Conservation (phyloP, 2,113 vertebrate species). For the Melierax canorus region DNA sequence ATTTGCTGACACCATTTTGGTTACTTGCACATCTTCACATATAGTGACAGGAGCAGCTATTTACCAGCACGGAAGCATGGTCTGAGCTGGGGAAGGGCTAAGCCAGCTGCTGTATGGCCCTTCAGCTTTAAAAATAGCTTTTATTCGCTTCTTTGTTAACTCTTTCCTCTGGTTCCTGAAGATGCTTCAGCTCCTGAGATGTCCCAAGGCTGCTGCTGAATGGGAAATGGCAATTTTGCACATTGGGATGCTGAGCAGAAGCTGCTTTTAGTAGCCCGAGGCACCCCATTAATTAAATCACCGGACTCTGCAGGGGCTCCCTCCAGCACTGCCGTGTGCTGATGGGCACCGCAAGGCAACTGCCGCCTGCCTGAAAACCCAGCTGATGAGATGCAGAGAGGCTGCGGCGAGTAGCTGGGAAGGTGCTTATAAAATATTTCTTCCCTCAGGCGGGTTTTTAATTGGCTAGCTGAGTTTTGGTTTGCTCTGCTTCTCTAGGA, state of each 20-base stretch:
- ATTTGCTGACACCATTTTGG: not conserved
- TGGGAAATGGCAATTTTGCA: not conserved
- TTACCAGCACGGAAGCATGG: rapidly evolving
- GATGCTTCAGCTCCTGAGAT: not conserved
- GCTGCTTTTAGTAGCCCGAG: not conserved
- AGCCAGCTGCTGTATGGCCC: not conserved
- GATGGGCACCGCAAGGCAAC: not conserved
- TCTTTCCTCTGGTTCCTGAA: not conserved
- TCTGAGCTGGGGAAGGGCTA: not conserved
- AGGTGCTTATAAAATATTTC: not conserved
- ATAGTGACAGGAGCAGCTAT: not conserved
- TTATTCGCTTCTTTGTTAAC: not conserved
- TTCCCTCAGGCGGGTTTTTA: not conserved
- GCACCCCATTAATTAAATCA: not conserved
- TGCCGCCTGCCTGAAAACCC: not conserved
- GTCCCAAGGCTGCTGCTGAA: not conserved
- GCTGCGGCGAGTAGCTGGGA: not conserved
- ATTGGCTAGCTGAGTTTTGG: not conserved
- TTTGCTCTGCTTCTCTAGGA: not conserved
- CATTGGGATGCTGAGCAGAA: not conserved
- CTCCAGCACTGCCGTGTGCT: not conserved
- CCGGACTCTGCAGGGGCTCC: not conserved
- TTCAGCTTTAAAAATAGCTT: not conserved
- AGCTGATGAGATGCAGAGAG: not conserved
- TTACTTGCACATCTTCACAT: not conserved